Base-by-base conservation (phyloP, 2,888 invertebrate species). In the Bimastos eiseni region DNA sequence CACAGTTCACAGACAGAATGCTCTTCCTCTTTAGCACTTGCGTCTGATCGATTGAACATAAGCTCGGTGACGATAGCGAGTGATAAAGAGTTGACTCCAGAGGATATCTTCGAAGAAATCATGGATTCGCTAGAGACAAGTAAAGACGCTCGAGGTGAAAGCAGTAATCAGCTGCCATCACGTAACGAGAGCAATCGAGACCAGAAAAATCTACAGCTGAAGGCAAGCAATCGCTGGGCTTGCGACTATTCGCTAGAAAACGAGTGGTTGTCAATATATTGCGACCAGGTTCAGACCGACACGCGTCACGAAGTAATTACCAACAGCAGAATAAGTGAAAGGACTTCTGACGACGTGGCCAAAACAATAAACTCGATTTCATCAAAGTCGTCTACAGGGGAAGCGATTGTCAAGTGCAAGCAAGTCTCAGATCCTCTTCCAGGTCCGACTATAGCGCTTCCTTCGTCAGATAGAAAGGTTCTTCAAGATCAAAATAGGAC, bases 41-140 rank as follows among this genome's bases (percentile, higher is more conserved):
- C 49, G 4, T 24, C 49, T 24, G 49, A 49, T 24, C 24, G 24
- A 24, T 5, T 6, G 24, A 49, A 49, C 21, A 11, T 49, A 49
- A 49, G 49, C 24, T 49, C 49, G 3, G 49, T 6, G 21, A 70
- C 70, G n/a, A n/a, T 30, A 70, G 70, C 70, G 70, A 70, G 70
- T n/a, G 70, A 70, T 13, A 70, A n/a, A 13, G 86, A 86, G 86
- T 8, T 86, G 86, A 86, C 86, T 37, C 86, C 86, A 37, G 86
- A 86, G 37, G 86, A 86, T 37, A 86, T 86, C 24, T 86, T 86
- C 86, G 86, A 86, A 86, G 86, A 86, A 37, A 86, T 86, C 86
- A 86, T 86, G 86, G 86, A 33, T 19, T 86, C 17, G 11, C 24
- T 86, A 19, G 86, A 86, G 36, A 37, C 86, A 8, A 17, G 34